Conservation (phyloP, 2,888 invertebrate genomes). For the Tiliacea citrago region DNA sequence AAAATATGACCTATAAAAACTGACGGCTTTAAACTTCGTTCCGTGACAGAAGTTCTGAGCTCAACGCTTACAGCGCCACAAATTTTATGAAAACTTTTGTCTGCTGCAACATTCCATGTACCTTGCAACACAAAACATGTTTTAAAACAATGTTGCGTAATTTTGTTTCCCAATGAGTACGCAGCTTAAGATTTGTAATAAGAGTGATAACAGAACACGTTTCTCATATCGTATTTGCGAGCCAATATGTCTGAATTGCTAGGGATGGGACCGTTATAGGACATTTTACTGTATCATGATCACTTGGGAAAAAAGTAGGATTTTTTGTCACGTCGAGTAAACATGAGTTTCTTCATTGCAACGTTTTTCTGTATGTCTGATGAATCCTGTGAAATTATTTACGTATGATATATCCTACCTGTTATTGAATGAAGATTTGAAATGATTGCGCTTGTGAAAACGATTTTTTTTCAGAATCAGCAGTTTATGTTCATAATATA, state of each 20-base stretch:
- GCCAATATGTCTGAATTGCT: constrained; percentile 66
- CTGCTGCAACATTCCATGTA: neutral
- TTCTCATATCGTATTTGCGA: constrained; percentile 64
- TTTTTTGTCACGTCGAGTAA: constrained; percentile 45
- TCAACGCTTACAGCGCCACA: too few species aligned
- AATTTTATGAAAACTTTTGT: neutral
- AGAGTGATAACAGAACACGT: constrained; percentile 61
- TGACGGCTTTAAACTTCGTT: neutral
- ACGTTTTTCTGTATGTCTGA: constrained; percentile 14
- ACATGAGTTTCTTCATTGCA: constrained; percentile 47
- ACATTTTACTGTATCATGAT: constrained; percentile 48
- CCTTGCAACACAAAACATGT: neutral
- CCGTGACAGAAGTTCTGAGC: neutral
- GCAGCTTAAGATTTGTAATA: constrained; percentile 47
- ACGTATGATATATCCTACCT: too few species aligned
- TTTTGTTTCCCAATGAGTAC: neutral
- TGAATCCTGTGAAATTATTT: neutral
- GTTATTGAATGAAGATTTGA: neutral
- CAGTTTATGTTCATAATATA: neutral
- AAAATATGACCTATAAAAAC: neutral
- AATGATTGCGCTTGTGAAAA: neutral
- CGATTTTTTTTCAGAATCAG: neutral
- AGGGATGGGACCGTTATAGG: constrained; percentile 42
- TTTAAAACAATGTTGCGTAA: neutral
- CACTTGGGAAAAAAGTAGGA: constrained; percentile 32